A percentile compares a stretch with the other conserved stretches of the same genome.
These are phyloP conservation scores for Spea multiplicata DNA, from an alignment of 2,113 vertebrate species.

Conservation along the genomic window DNA sequence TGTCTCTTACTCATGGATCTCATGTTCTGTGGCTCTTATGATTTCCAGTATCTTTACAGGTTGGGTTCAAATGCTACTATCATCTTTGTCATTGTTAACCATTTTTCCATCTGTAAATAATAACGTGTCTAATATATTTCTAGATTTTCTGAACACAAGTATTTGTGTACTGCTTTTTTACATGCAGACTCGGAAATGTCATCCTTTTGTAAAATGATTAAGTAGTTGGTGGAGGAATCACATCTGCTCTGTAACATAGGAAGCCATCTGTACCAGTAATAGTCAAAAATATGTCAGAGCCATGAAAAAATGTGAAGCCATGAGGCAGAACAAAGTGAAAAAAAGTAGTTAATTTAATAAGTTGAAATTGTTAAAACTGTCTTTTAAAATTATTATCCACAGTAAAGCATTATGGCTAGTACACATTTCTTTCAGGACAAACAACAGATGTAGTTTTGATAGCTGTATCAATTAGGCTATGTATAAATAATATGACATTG, in stretches of 20 bases:
- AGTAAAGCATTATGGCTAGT: neutral
- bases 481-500: neutral
- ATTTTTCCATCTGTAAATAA: too few species aligned
- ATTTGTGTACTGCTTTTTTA: neutral
- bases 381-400: neutral
- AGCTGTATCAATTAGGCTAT: neutral
- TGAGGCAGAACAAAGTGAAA: neutral
- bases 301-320: neutral
- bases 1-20: too few species aligned
- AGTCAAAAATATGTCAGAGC: neutral
- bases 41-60: too few species aligned
- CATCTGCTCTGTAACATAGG: neutral
- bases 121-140: too few species aligned
- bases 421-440: neutral
- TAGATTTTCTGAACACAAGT: too few species aligned
- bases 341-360: neutral
- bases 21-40: too few species aligned
- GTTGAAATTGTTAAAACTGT: neutral
- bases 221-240: neutral
- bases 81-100: too few species aligned
- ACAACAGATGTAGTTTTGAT: constrained; percentile 18
- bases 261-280: constrained; percentile 3
- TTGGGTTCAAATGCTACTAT: too few species aligned
- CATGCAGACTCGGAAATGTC: neutral
- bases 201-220: neutral